A percentile compares a stretch with the other conserved stretches of the same genome.
phyloP scores from a whole-genome alignment of 2,888 invertebrate genomes.

The Tipula lateralis region DNA sequence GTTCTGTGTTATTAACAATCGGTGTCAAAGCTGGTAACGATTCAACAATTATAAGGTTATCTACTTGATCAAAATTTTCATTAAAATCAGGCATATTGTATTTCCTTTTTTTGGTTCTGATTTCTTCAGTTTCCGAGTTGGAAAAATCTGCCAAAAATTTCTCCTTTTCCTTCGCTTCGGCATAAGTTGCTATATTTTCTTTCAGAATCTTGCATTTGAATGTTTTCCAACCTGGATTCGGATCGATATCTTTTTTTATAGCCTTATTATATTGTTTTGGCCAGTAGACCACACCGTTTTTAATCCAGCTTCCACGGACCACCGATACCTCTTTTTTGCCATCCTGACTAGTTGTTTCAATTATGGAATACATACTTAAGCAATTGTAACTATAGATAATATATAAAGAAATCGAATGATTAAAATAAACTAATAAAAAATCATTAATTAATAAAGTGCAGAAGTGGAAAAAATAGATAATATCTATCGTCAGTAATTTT shows the following conservation, averaged over 20 bases:
- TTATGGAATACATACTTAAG: conserved; percentile 26
- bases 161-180: neutral
- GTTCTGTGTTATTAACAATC: neutral
- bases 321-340: conserved; percentile 21
- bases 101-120: no score
- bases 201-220: neutral
- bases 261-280: neutral
- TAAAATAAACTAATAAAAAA: neutral
- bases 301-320: conserved; percentile 3
- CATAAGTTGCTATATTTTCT: neutral
- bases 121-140: no score
- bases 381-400: neutral
- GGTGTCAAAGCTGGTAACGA: neutral
- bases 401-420: neutral
- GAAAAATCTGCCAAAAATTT: no score
- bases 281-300: neutral
- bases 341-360: conserved; percentile 26
- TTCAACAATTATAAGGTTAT: neutral
- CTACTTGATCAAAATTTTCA: conserved; percentile 12
- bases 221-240: neutral
- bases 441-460: conserved; percentile 25
- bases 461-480: conserved; percentile 29
- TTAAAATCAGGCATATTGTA: neutral
- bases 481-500: neutral
- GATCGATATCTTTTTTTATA: neutral